Evolutionary conservation across 2,888 invertebrate genomes (phyloP).

Genomic region (Harpagoxenus sublaevis): DNA sequence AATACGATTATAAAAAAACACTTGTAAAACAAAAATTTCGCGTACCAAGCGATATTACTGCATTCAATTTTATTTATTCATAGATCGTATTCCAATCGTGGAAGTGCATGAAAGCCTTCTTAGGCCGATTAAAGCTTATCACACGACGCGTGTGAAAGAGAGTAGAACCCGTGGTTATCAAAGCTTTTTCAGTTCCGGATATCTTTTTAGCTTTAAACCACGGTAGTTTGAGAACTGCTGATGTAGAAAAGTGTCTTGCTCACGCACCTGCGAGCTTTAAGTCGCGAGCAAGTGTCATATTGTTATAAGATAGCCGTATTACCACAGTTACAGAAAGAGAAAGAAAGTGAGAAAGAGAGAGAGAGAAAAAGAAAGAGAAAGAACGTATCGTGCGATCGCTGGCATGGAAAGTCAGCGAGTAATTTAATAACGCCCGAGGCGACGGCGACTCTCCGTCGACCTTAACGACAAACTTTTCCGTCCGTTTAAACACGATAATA

Average conservation of each 20-base stretch:
- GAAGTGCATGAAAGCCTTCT: not conserved
- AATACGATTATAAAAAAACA: not conserved
- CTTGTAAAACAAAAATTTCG: constrained; percentile 6
- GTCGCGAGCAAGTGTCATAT: constrained; percentile 7
- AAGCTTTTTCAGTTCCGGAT: not conserved
- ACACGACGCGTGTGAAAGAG: not conserved
- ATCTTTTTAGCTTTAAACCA: not conserved
- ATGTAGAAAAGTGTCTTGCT: not conserved
- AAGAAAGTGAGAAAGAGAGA: not conserved
- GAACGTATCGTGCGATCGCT: constrained; percentile 9
- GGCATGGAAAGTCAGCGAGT: constrained; percentile 39
- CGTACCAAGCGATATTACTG: not conserved
- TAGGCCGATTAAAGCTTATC: constrained; percentile 33
- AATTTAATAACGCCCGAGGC: constrained; percentile 62
- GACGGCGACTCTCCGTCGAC: constrained; percentile 18
- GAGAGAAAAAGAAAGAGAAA: not conserved
- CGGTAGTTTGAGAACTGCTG: not conserved
- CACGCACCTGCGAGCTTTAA: constrained; percentile 26
- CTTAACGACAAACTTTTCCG: constrained; percentile 62
- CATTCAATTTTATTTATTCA: constrained; percentile 30
- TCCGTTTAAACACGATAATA: constrained; percentile 59
- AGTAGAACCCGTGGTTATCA: not conserved
- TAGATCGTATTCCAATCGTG: not conserved
- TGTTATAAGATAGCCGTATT: constrained; percentile 4
- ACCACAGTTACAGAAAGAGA: not conserved